Base-by-base conservation (phyloP, 2,797 vertebrate genomes). In the Coluber constrictor region DNA sequence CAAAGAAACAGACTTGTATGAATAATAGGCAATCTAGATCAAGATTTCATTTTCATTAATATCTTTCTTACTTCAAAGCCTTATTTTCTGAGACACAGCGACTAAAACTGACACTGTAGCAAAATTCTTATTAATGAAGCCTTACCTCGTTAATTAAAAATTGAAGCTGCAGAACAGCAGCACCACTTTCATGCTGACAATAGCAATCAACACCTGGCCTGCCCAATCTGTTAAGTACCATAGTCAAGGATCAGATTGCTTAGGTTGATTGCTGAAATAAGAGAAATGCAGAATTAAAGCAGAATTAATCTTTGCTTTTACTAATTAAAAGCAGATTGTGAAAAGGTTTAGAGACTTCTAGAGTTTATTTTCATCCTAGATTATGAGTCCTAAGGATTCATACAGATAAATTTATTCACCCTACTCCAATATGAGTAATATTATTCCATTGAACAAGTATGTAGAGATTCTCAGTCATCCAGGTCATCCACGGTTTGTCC, bases 61-160 rank as follows among this genome's bases (percentile, higher is more conserved):
- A 7, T 29, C 20, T 70, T 70, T 54, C 25, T 63, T 32, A 74
- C 51, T 74, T 63, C 54, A 29, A 83, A 29, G 55, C 37, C 56
- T 43, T 90, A 23, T 56, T 56, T 79, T 79, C 25, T 57, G 13
- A 59, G 23, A 79, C n/a, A 90, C 9, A 20, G 12, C 20, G 51
- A 25, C 47, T 54, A 74, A 70, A 25, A 63, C 20, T 20, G 55
- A 27, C 20, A 32, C 11, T 59, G 25, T 43, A 27, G 25, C 32
- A 59, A 20, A 51, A 90, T 57, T 32, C 74, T 60, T 94, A 57
- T 89, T 94, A 94, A 74, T 93, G 91, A 87, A 61, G 66, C 5
- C 98, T 98, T 98, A 99, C 99, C 99, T 99, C 99, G 94, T 99
- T 99, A 97, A 99, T 99, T 96, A 99, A 98, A 97, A 99, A 99